Evolutionary conservation across 2,797 vertebrate genomes (phyloP).

Genomic region (Pteropus rufus): DNA sequence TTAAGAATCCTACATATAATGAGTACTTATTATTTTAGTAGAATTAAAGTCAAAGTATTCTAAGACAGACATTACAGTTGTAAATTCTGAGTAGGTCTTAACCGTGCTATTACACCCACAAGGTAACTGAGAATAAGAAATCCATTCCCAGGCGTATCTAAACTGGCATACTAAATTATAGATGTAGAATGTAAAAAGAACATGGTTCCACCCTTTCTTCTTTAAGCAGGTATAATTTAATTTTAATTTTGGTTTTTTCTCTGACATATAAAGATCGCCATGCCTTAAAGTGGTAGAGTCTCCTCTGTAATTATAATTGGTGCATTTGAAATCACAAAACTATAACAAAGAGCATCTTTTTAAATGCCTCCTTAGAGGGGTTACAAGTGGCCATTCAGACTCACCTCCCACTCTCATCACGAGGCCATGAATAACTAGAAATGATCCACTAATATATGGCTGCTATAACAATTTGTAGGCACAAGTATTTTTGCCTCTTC

Average conservation of each 20-base stretch:
- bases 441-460: conserved; percentile 20
- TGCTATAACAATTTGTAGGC: not conserved
- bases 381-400: not conserved
- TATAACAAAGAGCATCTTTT: conserved; percentile 53
- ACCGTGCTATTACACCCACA: conserved; percentile 59
- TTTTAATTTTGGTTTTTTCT: conserved; percentile 62
- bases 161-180: conserved; percentile 67
- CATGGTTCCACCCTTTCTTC: conserved; percentile 14
- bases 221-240: conserved; percentile 65
- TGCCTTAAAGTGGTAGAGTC: not conserved
- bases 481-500: conserved; percentile 1
- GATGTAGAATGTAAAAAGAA: conserved; percentile 43
- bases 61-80: conserved; percentile 23
- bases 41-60: conserved; percentile 36
- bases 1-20: not conserved
- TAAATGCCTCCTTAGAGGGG: conserved; percentile 23
- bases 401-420: not conserved
- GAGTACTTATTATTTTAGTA: conserved; percentile 9
- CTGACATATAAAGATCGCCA: conserved; percentile 49
- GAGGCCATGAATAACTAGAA: conserved; percentile 7
- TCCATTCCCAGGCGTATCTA: not conserved
- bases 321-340: conserved; percentile 47
- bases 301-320: conserved; percentile 53
- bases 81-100: conserved; percentile 43
- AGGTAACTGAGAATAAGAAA: conserved; percentile 62